Percentiles rank a stretch among this genome's conserved stretches.
Evolutionary conservation across 2,797 vertebrate species (phyloP).

Genomic region (Bothrops alternatus): DNA sequence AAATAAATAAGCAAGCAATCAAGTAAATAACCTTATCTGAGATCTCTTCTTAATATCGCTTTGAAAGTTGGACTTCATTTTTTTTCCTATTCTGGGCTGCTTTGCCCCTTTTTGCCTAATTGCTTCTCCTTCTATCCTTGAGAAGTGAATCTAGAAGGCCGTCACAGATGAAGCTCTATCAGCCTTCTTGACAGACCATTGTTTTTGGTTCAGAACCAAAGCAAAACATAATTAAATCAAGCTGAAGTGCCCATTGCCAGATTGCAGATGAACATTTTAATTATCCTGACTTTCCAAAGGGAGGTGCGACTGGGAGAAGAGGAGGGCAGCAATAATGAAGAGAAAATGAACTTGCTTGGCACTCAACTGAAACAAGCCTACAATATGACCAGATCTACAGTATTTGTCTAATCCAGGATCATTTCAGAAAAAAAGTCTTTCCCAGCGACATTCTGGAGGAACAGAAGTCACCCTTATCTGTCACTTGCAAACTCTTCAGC

Average conservation of each 20-base stretch:
- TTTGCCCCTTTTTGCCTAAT: not conserved
- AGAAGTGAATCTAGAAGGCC: constrained; percentile 16
- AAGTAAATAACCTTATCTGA: not conserved
- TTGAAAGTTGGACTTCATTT: not conserved
- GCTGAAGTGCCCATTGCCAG: constrained; percentile 49
- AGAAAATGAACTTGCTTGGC: constrained; percentile 46
- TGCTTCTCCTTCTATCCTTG: not conserved
- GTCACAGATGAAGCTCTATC: constrained; percentile 20
- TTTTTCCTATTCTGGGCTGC: not conserved
- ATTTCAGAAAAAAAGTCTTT: constrained; percentile 29
- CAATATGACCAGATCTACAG: constrained; percentile 24
- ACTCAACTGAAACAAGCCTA: constrained; percentile 29
- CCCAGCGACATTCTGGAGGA: constrained; percentile 18
- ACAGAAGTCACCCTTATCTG: constrained; percentile 38
- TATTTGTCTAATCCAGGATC: constrained; percentile 41
- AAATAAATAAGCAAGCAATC: not conserved
- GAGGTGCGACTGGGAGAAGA: not conserved
- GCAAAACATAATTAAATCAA: constrained; percentile 55
- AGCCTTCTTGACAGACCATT: constrained; percentile 27
- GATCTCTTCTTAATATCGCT: not conserved
- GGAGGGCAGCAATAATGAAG: constrained; percentile 34
- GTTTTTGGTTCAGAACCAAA: constrained; percentile 55
- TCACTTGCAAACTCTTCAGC: constrained; percentile 19
- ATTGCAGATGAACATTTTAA: constrained; percentile 54
- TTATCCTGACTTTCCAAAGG: constrained; percentile 47